These are phyloP conservation scores for Tapirus terrestris DNA, from an alignment of 2,113 vertebrate species.

Conservation along the genomic window DNA sequence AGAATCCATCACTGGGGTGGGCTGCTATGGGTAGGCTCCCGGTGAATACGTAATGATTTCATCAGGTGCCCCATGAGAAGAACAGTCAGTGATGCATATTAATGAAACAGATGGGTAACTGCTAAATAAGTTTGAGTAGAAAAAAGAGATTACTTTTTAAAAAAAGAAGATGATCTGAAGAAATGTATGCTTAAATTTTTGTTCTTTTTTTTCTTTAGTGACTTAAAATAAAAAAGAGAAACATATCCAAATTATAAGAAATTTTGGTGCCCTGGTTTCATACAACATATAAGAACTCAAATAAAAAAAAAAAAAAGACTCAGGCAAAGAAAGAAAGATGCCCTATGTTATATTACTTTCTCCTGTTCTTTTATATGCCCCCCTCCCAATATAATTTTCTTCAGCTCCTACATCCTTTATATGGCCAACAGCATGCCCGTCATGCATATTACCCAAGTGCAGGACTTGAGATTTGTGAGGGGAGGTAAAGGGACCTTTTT, in stretches of 20 bases:
- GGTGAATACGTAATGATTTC: neutral
- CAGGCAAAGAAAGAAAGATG: neutral
- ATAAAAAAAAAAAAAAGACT: neutral
- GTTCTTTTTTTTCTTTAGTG: neutral
- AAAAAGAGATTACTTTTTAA: neutral
- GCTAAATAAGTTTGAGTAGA: neutral
- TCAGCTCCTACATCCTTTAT: neutral
- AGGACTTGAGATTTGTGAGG: neutral
- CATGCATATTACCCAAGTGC: neutral
- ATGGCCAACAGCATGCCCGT: neutral
- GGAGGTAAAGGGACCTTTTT: neutral
- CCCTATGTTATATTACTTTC: neutral
- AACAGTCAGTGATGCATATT: neutral
- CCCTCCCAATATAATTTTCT: neutral
- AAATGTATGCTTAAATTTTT: neutral
- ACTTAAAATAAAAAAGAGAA: constrained; percentile 4
- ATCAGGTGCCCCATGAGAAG: neutral
- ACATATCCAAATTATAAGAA: neutral
- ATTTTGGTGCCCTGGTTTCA: neutral
- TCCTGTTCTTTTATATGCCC: neutral
- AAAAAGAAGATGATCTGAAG: neutral
- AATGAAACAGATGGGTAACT: neutral
- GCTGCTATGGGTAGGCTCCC: neutral
- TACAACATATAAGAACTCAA: neutral
- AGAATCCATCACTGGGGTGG: neutral